A percentile compares a stretch with the other conserved stretches of the same genome.
Evolutionary conservation across 2,113 vertebrate genomes (phyloP).

Genomic region (Solea solea): DNA sequence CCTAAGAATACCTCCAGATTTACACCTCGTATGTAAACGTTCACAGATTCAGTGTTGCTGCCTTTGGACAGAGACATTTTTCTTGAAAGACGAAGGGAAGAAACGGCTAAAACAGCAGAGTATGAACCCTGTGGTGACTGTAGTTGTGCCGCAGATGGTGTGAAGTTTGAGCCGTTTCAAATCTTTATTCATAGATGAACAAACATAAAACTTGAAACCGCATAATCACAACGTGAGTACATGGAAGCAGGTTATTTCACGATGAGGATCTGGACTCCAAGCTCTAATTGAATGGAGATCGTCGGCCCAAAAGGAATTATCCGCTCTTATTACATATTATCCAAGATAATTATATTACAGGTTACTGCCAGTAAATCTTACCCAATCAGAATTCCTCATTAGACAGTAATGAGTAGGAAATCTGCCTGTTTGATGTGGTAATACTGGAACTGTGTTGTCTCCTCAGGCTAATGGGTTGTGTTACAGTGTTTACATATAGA

Average conservation of each 20-base stretch:
- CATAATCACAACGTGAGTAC: too few species aligned
- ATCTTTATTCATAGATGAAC: too few species aligned
- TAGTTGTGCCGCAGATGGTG: too few species aligned
- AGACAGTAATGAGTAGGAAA: slow-evolving; percentile 1
- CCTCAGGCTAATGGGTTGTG: slow-evolving; percentile 11
- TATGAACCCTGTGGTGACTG: too few species aligned
- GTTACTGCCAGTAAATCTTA: slow-evolving; percentile 3
- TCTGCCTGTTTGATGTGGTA: background rate
- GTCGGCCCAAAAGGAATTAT: background rate
- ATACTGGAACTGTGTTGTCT: slow-evolving; percentile 7
- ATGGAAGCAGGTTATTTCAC: background rate
- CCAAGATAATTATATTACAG: slow-evolving; percentile 33
- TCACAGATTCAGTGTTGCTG: too few species aligned
- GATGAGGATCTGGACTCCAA: slow-evolving; percentile 9
- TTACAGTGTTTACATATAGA: slow-evolving; percentile 9
- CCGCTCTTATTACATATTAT: slow-evolving; percentile 16
- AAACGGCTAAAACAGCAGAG: too few species aligned
- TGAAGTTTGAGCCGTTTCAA: too few species aligned
- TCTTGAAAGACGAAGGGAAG: too few species aligned
- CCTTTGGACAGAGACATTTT: too few species aligned
- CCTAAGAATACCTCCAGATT: too few species aligned
- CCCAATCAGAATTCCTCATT: slow-evolving; percentile 21
- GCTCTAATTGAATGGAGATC: slow-evolving; percentile 6
- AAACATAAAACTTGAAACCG: too few species aligned
- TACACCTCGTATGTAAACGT: too few species aligned